Evolutionary conservation across 2,797 vertebrate genomes (phyloP), one percentile per base, ranked within the genome.

Genomic region (Sciurus carolinensis): DNA sequence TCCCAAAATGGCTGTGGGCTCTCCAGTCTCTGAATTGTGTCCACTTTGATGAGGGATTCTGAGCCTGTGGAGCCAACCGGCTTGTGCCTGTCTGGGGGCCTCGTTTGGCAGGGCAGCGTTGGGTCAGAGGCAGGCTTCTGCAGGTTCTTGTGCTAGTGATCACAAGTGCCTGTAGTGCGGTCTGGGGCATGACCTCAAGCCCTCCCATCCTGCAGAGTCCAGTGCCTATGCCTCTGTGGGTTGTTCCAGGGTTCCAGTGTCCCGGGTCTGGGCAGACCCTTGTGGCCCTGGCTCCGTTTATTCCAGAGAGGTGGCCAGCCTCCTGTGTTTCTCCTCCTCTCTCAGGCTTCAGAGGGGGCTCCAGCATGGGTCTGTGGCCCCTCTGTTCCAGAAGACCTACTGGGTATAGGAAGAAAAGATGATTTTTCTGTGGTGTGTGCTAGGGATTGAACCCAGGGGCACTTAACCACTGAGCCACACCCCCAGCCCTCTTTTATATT

Each of bases 221-320:
- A 64, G 39, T 12, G 11, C 24, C 28, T 24, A 36, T 8, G n/a
- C 18, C 69, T 44, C 59, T 59, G 54, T 36, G 28, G 39, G n/a
- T 22, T 7, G 54, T 72, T 4, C 44, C 33, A 39, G 5, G 82
- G 47, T 77, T 72, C 36, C 8, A 4, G 26, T 52, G 39, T 30
- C 8, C 28, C 9, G 36, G 2, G 42, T 59, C 14, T 20, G 72
- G 76, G 17, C 9, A 24, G 62, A 8, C 11, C 6, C 3, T 0
- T 7, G 30, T 30, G 57, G 1, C 57, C n/a, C 24, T 12, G 77
- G 18, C 22, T 47, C 71, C 28, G 10, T 2, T 59, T 22, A 22
- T 3, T 20, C 22, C 54, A 57, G 57, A 62, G n/a, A 24, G 39
- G 26, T 50, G 26, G 13, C n/a, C 33, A 20, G 52, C 44, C 39